Evolutionary conservation across 2,888 invertebrate genomes (phyloP), one percentile per base, ranked within the genome.

Genomic region (Sceliomorpha sp.): DNA sequence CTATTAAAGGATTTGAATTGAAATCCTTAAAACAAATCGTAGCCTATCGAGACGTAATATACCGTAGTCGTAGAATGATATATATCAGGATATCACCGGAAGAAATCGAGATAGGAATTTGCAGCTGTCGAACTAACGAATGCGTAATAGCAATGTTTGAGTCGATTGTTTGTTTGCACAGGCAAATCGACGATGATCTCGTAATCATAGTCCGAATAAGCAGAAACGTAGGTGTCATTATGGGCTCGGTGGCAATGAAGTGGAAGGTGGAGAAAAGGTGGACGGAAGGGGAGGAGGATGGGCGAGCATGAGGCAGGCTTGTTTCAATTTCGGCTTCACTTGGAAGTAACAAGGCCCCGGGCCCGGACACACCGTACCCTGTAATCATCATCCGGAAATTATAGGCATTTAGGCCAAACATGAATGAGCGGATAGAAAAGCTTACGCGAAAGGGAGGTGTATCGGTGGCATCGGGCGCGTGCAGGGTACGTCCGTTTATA

Each of bases 341-440:
- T 53, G 55, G 64, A 58, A 70, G 77, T 80, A 83, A 84, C 80
- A 73, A 80, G 59, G 55, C 39, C 48, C 32, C 56, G 50, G 60
- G 59, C 66, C 60, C 51, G 58, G 55, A 59, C 56, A 34, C 68
- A 64, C 51, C 44, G 44, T 81, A 85, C 82, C 86, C 85, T 87
- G 83, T 88, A 88, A 88, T 88, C 87, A 83, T 79, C 73, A 47
- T 74, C 63, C 67, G 73, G 75, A 84, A 85, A 88, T 88, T 87
- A 87, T 87, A 86, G 87, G 80, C 84, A 87, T 87, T 87, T 86
- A 84, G 80, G 69, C 51, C 64, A 75, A 75, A 80, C 81, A 78
- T 82, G 83, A 83, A 84, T 79, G 84, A 83, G 78, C 83, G 82
- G 80, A 81, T 84, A 84, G 84, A 74, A 82, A 81, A 84, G 82